Base-by-base conservation (phyloP, 2,888 invertebrate genomes). In the Pinctada fucata region DNA sequence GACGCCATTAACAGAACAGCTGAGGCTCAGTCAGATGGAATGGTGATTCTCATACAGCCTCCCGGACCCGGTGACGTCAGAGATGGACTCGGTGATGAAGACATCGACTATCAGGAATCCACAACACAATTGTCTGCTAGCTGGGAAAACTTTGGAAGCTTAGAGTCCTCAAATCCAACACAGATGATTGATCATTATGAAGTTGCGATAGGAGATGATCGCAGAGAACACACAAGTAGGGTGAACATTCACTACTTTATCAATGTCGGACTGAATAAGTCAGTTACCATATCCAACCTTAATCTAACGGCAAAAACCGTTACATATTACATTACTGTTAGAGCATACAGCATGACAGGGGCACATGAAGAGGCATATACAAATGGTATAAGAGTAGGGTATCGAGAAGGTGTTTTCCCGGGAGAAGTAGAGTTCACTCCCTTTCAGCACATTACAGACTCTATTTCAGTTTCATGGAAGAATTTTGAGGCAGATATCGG, bases 161-260 rank as follows among this genome's bases (percentile, higher is more conserved):
- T 1, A 0, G 75, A 65, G 3, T 78, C 82, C 6, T 69, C 72
- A 2, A 67, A 76, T 66, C 86, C 85, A 51, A 84, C 83, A 5
- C 87, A 88, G 67, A 64, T 76, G 2, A 85, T 88, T 31, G 67
- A 68, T 3, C 67, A 83, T 45, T 89, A 88, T 79, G 87, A 87
- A 73, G 85, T 88, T n/a, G 87, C 88, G 13, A 76, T 88, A 52
- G 89, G 89, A 63, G 86, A 85, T 65, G 87, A 89, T 78, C 74
- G 85, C 10, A 79, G 88, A 47, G 85, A 84, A 80, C 74, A 71
- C 5, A 80, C 81, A 72, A 86, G 86, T 3, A 82, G 86, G 51
- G 79, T 82, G 6, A 88, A 88, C 75, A 81, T 89, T 2, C 84
- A 86, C 65, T 83, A 76, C 67, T 89, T 86, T 74, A 78, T 83